Evolutionary conservation across 2,888 invertebrate species (phyloP), one percentile per base, ranked within the genome.

Genomic region (Cryptus viduatorius): DNA sequence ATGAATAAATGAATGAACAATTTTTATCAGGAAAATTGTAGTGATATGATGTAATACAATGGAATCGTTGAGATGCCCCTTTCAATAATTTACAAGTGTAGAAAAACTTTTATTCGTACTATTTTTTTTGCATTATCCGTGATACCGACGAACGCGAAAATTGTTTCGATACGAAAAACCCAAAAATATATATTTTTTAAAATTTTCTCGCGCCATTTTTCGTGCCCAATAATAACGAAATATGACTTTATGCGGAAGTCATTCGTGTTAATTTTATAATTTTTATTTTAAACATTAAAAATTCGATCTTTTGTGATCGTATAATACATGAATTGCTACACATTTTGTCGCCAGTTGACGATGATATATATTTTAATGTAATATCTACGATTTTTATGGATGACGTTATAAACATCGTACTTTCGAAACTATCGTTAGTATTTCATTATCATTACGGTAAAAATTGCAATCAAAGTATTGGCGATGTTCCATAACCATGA

Each of bases 391-490:
- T 37, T 37, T 37, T 5, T 37, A 37, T 37, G 37, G 4, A 37
- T 37, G 7, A 37, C 37, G 37, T 37, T 37, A 37, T 37, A 8
- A 37, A 8, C 7, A 5, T 2, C 37, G 42, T 31, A 72, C 44
- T 67, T 73, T 37, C 56, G 46, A 65, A 71, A 72, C 19, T 44
- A 61, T 80, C 19, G 46, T 12, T 19, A 48, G n/a, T 64, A 37
- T 64, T 79, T 71, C 59, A 44, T 72, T 19, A 8, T 53, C 76
- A 79, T 87, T 82, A 81, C 83, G 44, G 68, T 72, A 84, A 44
- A 80, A 85, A 86, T 79, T 56, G 85, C 86, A 82, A 83, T 71
- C 64, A 83, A 77, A 65, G 68, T 44, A 14, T 79, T 87, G 90
- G 89, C 88, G 59, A 48, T 7, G 77, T 56, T 69, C 87, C 89